Base-by-base conservation (phyloP, 2,113 vertebrate genomes). In the Phainopepla nitens region DNA sequence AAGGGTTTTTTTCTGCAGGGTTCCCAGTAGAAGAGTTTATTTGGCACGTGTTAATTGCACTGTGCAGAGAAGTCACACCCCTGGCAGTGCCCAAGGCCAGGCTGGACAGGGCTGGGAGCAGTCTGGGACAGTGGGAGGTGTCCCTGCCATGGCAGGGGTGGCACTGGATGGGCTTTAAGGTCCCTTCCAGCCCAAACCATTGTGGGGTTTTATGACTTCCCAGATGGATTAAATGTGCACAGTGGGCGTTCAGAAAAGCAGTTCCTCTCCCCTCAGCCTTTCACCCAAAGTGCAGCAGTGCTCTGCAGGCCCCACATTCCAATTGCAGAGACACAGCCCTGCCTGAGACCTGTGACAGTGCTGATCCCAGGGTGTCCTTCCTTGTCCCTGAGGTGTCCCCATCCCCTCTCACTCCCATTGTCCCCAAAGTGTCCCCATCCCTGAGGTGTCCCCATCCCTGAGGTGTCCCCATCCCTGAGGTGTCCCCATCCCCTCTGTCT, bases 301-400 rank as follows among this genome's bases (percentile, higher is more conserved):
- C 27, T 33, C 21, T 56, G 64, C 15, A 6, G 33, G 18, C 42
- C 41, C 5, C 1, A 61, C 7, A 2, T 44, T 21, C 45, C 61
- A 20, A 0, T n/a, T 10, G 9, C 39, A 36, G 39, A 6, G 1
- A 1, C 28, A 0, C 2, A 15, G 57, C 91, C 45, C 71, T 69
- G 5, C 0, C 47, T 72, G 45, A 13, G 3, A 39, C 42, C 41
- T 11, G 28, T 36, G 35, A 5, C 75, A 62, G 53, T 57, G 62
- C 62, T 31, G 3, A 22, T 33, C 33, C 83, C 39, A 0, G 5
- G 18, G 44, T 23, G 51, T 51, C 89, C 50, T 28, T 41, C 0
- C 0, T 6, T 65, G 6, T 78, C 76, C 86, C 82, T 15, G 1
- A 10, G 57, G 58, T 89, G 83, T 61, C 68, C 29, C 68, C 50